phyloP scores from a whole-genome alignment of 2,888 invertebrate genomes.

The Altica lythri region DNA sequence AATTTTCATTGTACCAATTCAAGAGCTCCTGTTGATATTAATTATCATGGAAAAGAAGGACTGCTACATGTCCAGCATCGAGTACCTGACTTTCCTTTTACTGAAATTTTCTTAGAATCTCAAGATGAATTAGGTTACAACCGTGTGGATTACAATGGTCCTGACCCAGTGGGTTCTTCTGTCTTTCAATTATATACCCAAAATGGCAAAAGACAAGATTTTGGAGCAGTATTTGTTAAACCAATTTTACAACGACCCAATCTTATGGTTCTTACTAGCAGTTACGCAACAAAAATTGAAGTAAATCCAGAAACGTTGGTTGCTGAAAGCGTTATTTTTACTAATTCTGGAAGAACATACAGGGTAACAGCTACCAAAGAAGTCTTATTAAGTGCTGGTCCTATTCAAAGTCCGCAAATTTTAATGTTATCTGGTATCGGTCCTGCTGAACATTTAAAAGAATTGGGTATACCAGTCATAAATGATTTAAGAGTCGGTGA shows the following conservation, averaged over 20 bases:
- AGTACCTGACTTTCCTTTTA: constrained; percentile 62
- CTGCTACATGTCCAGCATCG: constrained; percentile 50
- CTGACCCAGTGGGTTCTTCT: constrained; percentile 67
- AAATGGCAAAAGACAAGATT: constrained; percentile 73
- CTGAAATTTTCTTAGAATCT: constrained; percentile 51
- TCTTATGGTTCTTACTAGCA: constrained; percentile 69
- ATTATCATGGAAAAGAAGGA: constrained; percentile 29
- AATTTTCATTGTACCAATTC: constrained; percentile 19
- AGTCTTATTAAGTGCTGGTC: constrained; percentile 76
- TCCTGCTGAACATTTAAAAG: constrained; percentile 63
- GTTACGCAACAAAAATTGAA: constrained; percentile 65
- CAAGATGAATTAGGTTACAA: constrained; percentile 70
- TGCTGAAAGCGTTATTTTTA: constrained; percentile 70
- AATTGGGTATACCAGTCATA: constrained; percentile 64
- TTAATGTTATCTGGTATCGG: constrained; percentile 83
- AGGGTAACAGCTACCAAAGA: constrained; percentile 67
- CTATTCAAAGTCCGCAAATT: constrained; percentile 80
- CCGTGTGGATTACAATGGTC: constrained; percentile 70
- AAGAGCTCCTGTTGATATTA: constrained; percentile 16
- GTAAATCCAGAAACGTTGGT: constrained; percentile 64
- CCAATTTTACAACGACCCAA: constrained; percentile 68
- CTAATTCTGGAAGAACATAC: constrained; percentile 62
- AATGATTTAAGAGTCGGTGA: constrained; percentile 74
- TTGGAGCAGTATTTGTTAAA: constrained; percentile 74
- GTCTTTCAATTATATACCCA: constrained; percentile 61